Percentiles rank a stretch among this genome's conserved stretches.
phyloP scores from a whole-genome alignment of 2,113 vertebrate species.

The Sinocyclocheilus anophthalmus region DNA sequence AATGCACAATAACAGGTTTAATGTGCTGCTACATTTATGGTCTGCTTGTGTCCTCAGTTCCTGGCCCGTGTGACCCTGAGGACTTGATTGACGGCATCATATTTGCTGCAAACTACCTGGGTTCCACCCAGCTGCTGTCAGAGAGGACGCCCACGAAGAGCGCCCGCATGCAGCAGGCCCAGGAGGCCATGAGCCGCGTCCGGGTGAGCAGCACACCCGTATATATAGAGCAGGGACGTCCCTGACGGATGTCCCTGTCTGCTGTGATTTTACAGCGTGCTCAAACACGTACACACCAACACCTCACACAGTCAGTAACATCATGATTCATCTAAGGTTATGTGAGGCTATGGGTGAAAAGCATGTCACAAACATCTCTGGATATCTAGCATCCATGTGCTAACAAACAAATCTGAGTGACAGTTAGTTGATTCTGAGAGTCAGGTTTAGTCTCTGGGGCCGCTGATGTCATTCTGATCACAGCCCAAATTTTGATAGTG shows the following conservation, averaged over 20 bases:
- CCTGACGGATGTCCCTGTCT: neutral
- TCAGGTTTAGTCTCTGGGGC: constrained; percentile 50
- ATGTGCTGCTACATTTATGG: neutral
- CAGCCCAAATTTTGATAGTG: constrained; percentile 53
- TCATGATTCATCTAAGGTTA: constrained; percentile 14
- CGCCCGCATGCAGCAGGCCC: constrained; percentile 96
- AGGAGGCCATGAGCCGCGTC: constrained; percentile 94
- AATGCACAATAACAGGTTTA: neutral
- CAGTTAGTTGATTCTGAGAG: constrained; percentile 39
- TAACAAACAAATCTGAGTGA: constrained; percentile 40
- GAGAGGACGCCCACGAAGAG: constrained; percentile 95
- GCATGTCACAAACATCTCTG: neutral
- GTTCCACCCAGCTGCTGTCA: constrained; percentile 94
- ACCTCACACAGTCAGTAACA: neutral
- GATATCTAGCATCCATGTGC: neutral
- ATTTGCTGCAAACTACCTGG: constrained; percentile 96
- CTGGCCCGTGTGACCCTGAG: constrained; percentile 95
- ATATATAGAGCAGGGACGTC: neutral
- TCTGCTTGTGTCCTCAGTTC: constrained; percentile 75
- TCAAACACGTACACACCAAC: neutral
- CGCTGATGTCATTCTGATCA: constrained; percentile 60
- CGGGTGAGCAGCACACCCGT: constrained; percentile 77
- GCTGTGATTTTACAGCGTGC: neutral
- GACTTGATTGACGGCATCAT: constrained; percentile 97
- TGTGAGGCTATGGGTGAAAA: constrained; percentile 28